These are phyloP conservation scores for Parauchenoglanis punctatus DNA, from an alignment of 2,797 vertebrate genomes.

Conservation along the genomic window DNA sequence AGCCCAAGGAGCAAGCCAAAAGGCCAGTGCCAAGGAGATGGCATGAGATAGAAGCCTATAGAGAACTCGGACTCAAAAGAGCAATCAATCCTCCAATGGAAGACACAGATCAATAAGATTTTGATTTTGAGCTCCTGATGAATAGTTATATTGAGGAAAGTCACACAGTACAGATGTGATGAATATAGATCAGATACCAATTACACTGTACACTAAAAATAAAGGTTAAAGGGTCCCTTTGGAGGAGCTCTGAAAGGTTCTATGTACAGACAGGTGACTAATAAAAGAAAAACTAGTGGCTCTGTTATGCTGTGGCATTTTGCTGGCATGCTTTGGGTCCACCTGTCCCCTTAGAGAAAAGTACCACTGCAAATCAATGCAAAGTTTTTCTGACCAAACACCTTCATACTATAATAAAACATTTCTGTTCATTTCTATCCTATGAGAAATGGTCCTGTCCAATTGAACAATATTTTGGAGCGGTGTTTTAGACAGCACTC, in stretches of 20 bases:
- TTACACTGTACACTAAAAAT: not conserved
- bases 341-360: not conserved
- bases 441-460: not conserved
- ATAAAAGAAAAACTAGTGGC: not conserved
- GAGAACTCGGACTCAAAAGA: not conserved
- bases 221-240: slow-evolving; percentile 8
- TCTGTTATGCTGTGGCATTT: slow-evolving; percentile 20
- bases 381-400: not conserved
- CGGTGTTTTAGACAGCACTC: not conserved
- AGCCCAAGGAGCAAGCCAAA: not conserved
- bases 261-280: slow-evolving; percentile 18
- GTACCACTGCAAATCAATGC: not conserved
- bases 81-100: not conserved
- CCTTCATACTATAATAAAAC: not conserved
- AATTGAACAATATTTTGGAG: not conserved
- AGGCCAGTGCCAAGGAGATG: not conserved
- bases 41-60: not conserved
- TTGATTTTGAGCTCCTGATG: not conserved
- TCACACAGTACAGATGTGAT: not conserved
- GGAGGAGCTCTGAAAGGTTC: not conserved
- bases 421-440: not conserved
- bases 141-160: not conserved
- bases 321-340: not conserved
- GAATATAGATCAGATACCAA: slow-evolving; percentile 2
- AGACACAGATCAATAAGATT: not conserved